Percentiles rank a stretch among this genome's conserved stretches.
phyloP scores from a whole-genome alignment of 2,888 invertebrate genomes.

The Marronus borbonicus region DNA sequence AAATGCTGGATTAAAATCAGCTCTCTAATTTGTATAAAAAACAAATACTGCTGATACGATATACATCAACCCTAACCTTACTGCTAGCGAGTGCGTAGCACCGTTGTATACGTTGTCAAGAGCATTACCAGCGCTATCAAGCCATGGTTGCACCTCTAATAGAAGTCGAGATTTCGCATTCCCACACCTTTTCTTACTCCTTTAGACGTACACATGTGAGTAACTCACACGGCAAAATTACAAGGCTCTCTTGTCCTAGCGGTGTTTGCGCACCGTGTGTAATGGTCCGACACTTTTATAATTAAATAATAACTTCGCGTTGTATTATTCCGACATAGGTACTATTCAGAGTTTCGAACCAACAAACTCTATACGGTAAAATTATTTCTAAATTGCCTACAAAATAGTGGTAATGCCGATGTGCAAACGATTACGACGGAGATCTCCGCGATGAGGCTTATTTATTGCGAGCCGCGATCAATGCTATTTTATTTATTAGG shows the following conservation, averaged over 20 bases:
- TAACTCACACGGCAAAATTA: conserved; percentile 29
- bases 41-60: no score
- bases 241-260: conserved; percentile 22
- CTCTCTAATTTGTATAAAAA: no score
- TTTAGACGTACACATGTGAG: conserved; percentile 13
- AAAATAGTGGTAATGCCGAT: conserved; percentile 6
- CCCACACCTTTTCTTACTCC: conserved; percentile 54
- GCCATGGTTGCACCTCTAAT: conserved; percentile 53
- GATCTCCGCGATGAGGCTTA: background rate
- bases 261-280: conserved; percentile 18
- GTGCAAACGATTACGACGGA: background rate
- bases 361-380: conserved; percentile 14
- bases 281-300: conserved; percentile 11
- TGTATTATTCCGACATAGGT: background rate
- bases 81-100: background rate
- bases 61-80: no score
- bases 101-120: conserved; percentile 37
- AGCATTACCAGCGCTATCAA: conserved; percentile 56
- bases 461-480: conserved; percentile 18
- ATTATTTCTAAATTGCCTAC: conserved; percentile 31
- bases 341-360: background rate
- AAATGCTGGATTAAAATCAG: no score
- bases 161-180: conserved; percentile 52
- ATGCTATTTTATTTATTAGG: conserved; percentile 35
- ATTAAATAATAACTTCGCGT: conserved; percentile 27